These are phyloP conservation scores for Willisornis vidua DNA, from an alignment of 2,113 vertebrate genomes.

Conservation along the genomic window DNA sequence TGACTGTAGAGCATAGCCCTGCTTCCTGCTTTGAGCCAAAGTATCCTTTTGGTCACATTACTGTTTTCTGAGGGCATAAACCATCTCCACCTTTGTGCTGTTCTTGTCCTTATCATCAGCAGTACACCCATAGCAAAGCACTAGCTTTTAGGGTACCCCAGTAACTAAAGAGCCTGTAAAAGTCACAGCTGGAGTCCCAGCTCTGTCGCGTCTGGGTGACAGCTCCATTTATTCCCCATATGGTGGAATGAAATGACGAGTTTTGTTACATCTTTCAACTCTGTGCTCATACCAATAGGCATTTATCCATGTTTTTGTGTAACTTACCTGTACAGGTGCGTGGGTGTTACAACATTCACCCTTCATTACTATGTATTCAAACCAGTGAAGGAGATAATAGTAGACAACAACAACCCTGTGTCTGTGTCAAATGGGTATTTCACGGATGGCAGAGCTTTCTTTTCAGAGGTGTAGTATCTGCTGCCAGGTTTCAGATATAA, in stretches of 20 bases:
- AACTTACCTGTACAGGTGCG: not conserved
- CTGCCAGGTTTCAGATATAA: not conserved
- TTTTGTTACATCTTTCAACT: not conserved
- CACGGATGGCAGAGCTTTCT: not conserved
- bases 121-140: not conserved
- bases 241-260: not conserved
- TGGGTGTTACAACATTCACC: not conserved
- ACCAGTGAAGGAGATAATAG: not conserved
- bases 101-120: not conserved
- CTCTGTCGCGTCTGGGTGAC: not conserved
- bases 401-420: not conserved
- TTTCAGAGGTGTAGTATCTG: not conserved
- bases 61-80: not conserved
- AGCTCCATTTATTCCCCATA: not conserved
- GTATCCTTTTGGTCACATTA: not conserved
- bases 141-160: not conserved
- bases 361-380: constrained; percentile 2
- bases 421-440: constrained; percentile 21
- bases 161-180: not conserved
- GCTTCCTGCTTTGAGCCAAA: not conserved
- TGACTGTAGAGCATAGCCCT: not conserved
- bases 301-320: not conserved
- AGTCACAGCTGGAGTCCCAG: not conserved
- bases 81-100: not conserved
- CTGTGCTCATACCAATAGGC: not conserved